Evolutionary conservation across 2,888 invertebrate species (phyloP), one percentile per base, ranked within the genome.

Genomic region (Andrena haemorrhoa): DNA sequence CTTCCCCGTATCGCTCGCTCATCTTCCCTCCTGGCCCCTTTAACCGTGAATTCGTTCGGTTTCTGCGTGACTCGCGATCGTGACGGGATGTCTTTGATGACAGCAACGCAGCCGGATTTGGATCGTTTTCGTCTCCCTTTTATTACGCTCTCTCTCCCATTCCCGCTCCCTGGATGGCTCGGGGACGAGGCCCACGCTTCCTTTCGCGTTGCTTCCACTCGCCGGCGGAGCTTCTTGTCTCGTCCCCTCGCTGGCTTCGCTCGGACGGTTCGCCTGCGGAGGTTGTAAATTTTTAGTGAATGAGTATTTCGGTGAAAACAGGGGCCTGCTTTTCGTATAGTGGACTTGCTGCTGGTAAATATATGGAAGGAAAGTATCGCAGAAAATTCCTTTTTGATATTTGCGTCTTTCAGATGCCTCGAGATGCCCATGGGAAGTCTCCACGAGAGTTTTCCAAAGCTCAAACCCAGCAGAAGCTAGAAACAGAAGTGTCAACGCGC

Each of bases 1-100:
- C 79, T 83, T 74, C 83, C 12, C 47, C 73, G 75, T 83, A 83
- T 83, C 83, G 86, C 83, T 72, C 79, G 85, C 78, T 86, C 88
- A 88, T 88, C 88, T 77, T 80, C 82, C 71, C 83, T 56, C 41
- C 23, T 56, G 79, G 73, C 69, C 75, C 85, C 80, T 83, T 86
- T 79, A 85, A 82, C 41, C 79, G 81, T 69, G 82, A 70, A 82
- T 70, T 68, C 79, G 68, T 61, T 79, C 81, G 31, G 74, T 66
- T 76, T 64, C 80, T 68, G 75, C 85, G 83, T 84, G 81, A 73
- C 78, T 85, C 74, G 77, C 75, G 47, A 83, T 79, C 79, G 64
- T 75, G 76, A 78, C 71, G 65, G 49, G 83, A 74, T 58, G 77
- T 74, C 77, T 69, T 77, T 64, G 81, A 79, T 78, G 79, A 83